Evolutionary conservation across 2,888 invertebrate genomes (phyloP).

Genomic region (Neocrepidodera transversa): DNA sequence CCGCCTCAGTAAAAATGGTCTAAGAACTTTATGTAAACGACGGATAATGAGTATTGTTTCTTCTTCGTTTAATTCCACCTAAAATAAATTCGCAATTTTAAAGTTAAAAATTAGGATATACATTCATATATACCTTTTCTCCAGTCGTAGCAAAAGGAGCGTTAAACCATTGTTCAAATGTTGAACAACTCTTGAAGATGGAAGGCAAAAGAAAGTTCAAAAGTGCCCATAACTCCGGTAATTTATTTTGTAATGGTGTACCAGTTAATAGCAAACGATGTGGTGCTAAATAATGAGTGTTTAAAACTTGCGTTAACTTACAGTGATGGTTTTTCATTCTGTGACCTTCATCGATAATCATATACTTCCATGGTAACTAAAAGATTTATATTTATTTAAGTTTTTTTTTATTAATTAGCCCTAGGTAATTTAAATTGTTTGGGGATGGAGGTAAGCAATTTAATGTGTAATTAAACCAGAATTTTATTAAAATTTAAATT

Average conservation of each 20-base stretch:
- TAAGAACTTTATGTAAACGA: constrained; percentile 96
- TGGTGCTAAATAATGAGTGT: constrained; percentile 96
- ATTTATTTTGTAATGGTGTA: constrained; percentile 97
- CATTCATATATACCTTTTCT: constrained; percentile 84
- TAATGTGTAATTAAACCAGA: too few species aligned
- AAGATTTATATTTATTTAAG: too few species aligned
- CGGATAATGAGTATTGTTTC: constrained; percentile 99
- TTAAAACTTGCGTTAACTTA: constrained; percentile 95
- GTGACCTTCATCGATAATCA: constrained; percentile 99
- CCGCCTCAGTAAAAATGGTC: constrained; percentile 95
- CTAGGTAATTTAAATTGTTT: not conserved
- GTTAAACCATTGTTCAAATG: constrained; percentile 99
- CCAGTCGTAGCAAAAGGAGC: constrained; percentile 99
- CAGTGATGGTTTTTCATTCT: constrained; percentile 99
- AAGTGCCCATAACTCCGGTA: constrained; percentile 98
- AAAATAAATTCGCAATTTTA: constrained; percentile 31
- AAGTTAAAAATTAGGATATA: too few species aligned
- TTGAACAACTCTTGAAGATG: constrained; percentile 97
- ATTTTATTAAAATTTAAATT: too few species aligned
- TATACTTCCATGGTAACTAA: constrained; percentile 96
- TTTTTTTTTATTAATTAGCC: not conserved
- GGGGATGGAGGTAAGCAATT: too few species aligned
- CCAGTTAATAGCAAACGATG: constrained; percentile 96
- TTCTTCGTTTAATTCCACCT: constrained; percentile 98
- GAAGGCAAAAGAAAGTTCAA: constrained; percentile 97